Base-by-base conservation (phyloP, 2,113 vertebrate genomes). In the Gulo gulo region DNA sequence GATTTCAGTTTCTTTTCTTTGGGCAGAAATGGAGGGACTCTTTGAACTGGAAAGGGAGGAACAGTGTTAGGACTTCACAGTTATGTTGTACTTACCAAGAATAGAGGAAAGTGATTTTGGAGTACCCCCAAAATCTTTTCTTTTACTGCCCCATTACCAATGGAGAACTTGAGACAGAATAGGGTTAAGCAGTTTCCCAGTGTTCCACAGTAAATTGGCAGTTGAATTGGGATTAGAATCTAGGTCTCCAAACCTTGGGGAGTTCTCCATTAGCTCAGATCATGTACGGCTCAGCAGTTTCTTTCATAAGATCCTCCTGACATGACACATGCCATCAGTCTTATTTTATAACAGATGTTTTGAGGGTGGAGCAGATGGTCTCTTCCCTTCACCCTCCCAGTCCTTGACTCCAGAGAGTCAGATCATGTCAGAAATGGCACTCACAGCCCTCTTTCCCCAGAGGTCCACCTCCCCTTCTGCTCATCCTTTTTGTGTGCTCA, bases 241-340 rank as follows among this genome's bases (percentile, higher is more conserved):
- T 98, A 98, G 97, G 96, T 96, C 95, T 98, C 93, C 94, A 96
- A 95, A 96, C 97, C 96, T 97, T 97, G 79, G 96, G 95, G 95
- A 98, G 80, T 98, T 97, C 73, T 96, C 96, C 83, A 95, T 98
- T 98, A 96, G 89, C 89, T 95, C 92, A 79, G 86, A 98, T 98
- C 93, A 94, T 97, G 91, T 97, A 97, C 78, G 65, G 96, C 96
- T 96, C 97, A 98, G 97, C 97, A 97, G 97, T 97, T 98, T 97
- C 96, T 98, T 98, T 97, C 95, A 98, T 93, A 92, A 96, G 95
- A 97, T 93, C 89, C 89, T 95, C 92, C 88, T 96, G 97, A 97
- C 88, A 95, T 98, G 97, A 98, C 98, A 97, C 96, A 98, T 97
- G 96, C 98, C 98, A 98, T 98, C 95, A 98, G 97, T 98, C 97